A percentile compares a stretch with the other conserved stretches of the same genome.
Evolutionary conservation across 1,140 invertebrate species (phyloP).

Genomic region (Tetragnatha versicolor): DNA sequence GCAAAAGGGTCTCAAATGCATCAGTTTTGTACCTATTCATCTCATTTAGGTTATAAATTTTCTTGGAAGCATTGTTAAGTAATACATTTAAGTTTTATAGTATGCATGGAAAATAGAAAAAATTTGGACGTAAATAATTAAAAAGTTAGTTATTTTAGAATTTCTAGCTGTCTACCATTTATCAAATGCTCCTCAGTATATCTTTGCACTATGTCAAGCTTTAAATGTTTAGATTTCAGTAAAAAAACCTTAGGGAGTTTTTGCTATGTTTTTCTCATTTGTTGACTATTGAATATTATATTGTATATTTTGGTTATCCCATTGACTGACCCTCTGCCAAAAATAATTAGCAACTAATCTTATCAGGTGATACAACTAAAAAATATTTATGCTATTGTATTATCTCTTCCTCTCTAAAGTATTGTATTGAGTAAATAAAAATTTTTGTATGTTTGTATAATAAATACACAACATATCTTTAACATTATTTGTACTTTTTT

Average conservation of each 20-base stretch:
- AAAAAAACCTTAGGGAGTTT: background rate
- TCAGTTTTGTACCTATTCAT: background rate
- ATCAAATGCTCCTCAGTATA: background rate
- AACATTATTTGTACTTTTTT: background rate
- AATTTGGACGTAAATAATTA: background rate
- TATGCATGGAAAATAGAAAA: too few species aligned
- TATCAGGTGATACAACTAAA: background rate
- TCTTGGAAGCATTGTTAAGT: too few species aligned
- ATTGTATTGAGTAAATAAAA: constrained; percentile 14
- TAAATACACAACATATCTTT: constrained; percentile 52
- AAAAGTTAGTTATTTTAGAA: background rate
- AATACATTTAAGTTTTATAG: constrained; percentile 1
- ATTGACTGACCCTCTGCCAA: constrained; percentile 8
- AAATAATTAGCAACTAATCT: constrained; percentile 24
- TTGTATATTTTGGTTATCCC: background rate
- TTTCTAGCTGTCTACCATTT: background rate
- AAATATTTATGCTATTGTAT: constrained; percentile 15
- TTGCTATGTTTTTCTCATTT: background rate
- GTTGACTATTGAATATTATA: background rate
- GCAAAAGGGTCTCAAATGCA: background rate
- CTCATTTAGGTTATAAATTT: too few species aligned
- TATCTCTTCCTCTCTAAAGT: constrained; percentile 25
- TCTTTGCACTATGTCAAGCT: constrained; percentile 1
- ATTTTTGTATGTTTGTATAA: constrained; percentile 53
- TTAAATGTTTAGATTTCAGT: constrained; percentile 7